Percentiles rank a stretch among this genome's conserved stretches.
These are phyloP conservation scores for Zaprionus taronus DNA, from an alignment of 1,140 invertebrate species.

Conservation along the genomic window DNA sequence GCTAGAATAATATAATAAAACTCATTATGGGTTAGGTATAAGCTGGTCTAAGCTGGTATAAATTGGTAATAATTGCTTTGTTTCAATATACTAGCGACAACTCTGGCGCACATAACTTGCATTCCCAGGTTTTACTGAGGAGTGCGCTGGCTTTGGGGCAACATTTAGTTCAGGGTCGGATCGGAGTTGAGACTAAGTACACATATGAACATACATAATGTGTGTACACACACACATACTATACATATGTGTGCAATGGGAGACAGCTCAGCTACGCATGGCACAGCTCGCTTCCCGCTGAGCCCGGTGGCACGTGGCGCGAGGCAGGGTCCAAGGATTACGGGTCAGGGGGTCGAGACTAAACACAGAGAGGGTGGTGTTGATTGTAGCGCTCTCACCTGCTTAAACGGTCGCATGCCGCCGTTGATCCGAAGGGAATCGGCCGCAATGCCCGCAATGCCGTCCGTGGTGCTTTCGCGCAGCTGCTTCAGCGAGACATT, in stretches of 20 bases:
- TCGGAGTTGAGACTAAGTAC: neutral
- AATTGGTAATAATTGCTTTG: neutral
- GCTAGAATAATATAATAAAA: neutral
- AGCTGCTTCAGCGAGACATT: constrained; percentile 93
- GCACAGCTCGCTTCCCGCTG: too few relatives aligned
- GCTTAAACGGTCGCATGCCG: constrained; percentile 97
- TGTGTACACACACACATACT: neutral
- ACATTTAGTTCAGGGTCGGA: neutral
- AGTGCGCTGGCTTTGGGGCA: too few relatives aligned
- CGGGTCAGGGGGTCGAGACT: too few relatives aligned
- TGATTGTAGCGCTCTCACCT: constrained; percentile 88
- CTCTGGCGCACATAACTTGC: neutral
- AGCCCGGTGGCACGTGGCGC: neutral
- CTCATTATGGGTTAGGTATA: neutral
- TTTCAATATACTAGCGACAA: neutral
- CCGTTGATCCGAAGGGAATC: constrained; percentile 98
- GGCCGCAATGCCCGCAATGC: constrained; percentile 98
- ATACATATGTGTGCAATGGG: too few relatives aligned
- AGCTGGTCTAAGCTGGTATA: neutral
- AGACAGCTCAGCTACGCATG: too few relatives aligned
- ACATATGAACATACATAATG: constrained; percentile 6
- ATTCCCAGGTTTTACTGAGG: neutral
- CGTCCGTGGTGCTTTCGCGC: constrained; percentile 90
- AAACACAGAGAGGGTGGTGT: neutral
- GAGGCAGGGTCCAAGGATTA: neutral